Evolutionary conservation across 2,113 vertebrate genomes (phyloP).

Genomic region (Hydrochoerus hydrochaeris): DNA sequence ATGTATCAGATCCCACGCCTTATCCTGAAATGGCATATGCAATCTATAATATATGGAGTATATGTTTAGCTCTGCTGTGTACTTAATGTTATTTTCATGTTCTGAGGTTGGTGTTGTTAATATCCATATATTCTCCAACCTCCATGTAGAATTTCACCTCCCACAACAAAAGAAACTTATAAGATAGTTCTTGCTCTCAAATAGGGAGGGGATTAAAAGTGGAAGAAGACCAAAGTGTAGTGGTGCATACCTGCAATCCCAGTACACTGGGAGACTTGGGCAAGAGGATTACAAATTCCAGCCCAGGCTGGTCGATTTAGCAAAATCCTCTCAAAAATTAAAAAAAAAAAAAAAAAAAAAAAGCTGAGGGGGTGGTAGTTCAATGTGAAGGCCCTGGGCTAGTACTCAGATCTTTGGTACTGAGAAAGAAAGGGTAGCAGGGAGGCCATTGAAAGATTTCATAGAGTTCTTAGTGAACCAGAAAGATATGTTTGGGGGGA

Average conservation of each 20-base stretch:
- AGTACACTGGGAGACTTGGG: not conserved
- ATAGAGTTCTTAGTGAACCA: not conserved
- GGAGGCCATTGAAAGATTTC: not conserved
- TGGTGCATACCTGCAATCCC: not conserved
- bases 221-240: not conserved
- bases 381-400: not conserved
- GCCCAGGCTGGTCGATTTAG: not conserved
- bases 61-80: not conserved
- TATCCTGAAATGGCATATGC: not conserved
- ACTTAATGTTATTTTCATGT: not conserved
- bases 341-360: not conserved
- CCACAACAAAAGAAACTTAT: not conserved
- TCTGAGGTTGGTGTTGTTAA: not conserved
- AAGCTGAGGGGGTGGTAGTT: not conserved
- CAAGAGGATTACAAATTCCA: not conserved
- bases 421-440: not conserved
- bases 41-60: not conserved
- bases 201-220: not conserved
- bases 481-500: not conserved
- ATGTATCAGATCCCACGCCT: not conserved
- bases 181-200: constrained; percentile 13
- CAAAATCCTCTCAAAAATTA: not conserved
- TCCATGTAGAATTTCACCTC: not conserved
- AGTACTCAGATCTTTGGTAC: not conserved
- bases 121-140: not conserved